These are phyloP conservation scores for Zaprionus lineosus DNA, from an alignment of 2,888 invertebrate genomes.

Conservation along the genomic window DNA sequence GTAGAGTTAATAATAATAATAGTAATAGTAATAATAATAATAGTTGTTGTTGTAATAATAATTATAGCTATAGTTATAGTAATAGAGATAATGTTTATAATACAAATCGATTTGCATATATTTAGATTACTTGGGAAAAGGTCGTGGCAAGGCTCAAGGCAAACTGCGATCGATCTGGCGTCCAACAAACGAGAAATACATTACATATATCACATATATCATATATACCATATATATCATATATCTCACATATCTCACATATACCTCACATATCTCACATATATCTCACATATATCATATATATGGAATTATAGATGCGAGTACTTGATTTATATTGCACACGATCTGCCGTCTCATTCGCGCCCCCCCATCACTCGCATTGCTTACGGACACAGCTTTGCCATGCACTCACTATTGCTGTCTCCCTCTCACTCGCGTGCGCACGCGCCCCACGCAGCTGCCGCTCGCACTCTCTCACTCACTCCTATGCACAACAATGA, in stretches of 20 bases:
- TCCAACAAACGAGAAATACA: too few relatives aligned
- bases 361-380: constrained; percentile 1
- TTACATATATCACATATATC: too few relatives aligned
- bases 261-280: too few relatives aligned
- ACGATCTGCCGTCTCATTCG: constrained; percentile 17
- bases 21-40: too few relatives aligned
- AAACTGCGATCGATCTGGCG: constrained; percentile 28
- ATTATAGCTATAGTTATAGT: constrained; percentile 21
- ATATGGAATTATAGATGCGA: neutral
- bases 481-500: constrained; percentile 11
- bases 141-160: constrained; percentile 34
- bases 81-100: constrained; percentile 2
- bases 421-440: constrained; percentile 3
- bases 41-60: too few relatives aligned
- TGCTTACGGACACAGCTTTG: constrained; percentile 13
- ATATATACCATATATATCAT: too few relatives aligned
- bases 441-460: constrained; percentile 22
- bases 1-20: too few relatives aligned
- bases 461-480: constrained; percentile 31
- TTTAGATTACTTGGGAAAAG: constrained; percentile 24
- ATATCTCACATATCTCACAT: constrained; percentile 3
- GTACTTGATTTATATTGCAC: constrained; percentile 58
- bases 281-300: constrained; percentile 16
- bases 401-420: constrained; percentile 21
- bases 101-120: constrained; percentile 29